Evolutionary conservation across 2,888 invertebrate genomes (phyloP).

Genomic region (Danaus chrysippus): DNA sequence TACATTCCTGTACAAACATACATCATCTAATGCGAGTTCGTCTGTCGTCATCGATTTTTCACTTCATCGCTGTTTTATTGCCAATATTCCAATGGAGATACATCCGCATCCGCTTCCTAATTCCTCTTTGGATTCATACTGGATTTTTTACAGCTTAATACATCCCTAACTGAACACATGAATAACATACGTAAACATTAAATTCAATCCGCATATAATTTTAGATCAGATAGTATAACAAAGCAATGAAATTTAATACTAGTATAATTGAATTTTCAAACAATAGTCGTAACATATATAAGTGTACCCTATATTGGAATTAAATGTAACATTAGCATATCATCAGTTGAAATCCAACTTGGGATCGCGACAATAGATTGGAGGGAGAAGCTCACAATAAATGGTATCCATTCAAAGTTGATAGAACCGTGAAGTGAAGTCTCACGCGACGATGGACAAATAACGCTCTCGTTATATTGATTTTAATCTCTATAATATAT

Average conservation of each 20-base stretch:
- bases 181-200: too few species aligned
- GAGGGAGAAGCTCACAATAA: constrained; percentile 61
- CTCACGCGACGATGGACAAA: constrained; percentile 65
- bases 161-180: not conserved
- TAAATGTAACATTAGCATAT: constrained; percentile 75
- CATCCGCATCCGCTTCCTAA: constrained; percentile 30
- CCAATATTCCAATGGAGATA: constrained; percentile 66
- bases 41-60: constrained; percentile 79
- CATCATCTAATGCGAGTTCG: constrained; percentile 42
- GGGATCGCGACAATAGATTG: constrained; percentile 67
- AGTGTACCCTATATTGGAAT: constrained; percentile 58
- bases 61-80: constrained; percentile 77
- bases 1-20: constrained; percentile 7
- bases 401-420: constrained; percentile 77
- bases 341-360: constrained; percentile 70
- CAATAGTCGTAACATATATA: constrained; percentile 32
- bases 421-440: constrained; percentile 64
- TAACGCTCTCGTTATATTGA: constrained; percentile 33
- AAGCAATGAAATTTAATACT: constrained; percentile 1
- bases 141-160: constrained; percentile 14
- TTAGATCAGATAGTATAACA: not conserved
- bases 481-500: not conserved
- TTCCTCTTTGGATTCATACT: constrained; percentile 21
- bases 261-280: constrained; percentile 24
- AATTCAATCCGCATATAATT: not conserved